phyloP scores from a whole-genome alignment of 2,113 vertebrate genomes.

The Entomyzon cyanotis region DNA sequence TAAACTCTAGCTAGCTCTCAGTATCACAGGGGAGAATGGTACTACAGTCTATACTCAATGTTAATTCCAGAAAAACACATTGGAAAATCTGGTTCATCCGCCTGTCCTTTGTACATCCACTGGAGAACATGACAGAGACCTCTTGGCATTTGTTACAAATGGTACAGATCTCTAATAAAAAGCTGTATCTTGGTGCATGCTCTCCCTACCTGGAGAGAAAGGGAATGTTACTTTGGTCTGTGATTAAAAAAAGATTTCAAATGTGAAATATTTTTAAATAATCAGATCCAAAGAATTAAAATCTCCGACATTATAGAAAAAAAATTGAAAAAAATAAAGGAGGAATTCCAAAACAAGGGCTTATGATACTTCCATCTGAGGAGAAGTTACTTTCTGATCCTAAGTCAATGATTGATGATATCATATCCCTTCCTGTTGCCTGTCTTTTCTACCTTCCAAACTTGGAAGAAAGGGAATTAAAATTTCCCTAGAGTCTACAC shows the following conservation, averaged over 20 bases:
- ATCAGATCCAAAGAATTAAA: not conserved
- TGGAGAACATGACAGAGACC: not conserved
- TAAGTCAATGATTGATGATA: not conserved
- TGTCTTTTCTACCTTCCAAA: not conserved
- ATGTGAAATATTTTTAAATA: not conserved
- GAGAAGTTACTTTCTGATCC: not conserved
- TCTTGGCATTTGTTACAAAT: not conserved
- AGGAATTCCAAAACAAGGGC: not conserved
- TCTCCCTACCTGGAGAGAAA: not conserved
- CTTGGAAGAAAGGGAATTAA: not conserved
- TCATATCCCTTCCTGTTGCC: not conserved
- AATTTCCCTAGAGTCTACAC: not conserved
- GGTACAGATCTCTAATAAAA: not conserved
- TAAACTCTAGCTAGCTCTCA: not conserved
- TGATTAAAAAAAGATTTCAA: not conserved
- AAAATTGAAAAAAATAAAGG: not conserved
- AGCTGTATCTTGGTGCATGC: not conserved
- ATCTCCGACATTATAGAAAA: not conserved
- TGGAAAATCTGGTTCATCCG: not conserved
- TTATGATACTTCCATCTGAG: not conserved
- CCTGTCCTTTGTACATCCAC: not conserved
- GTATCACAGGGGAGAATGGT: not conserved
- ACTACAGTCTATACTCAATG: not conserved
- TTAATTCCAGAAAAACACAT: not conserved
- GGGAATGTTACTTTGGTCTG: not conserved